A percentile compares a stretch with the other conserved stretches of the same genome.
Evolutionary conservation across 2,113 vertebrate genomes (phyloP).

Genomic region (Lophochroa leadbeateri): DNA sequence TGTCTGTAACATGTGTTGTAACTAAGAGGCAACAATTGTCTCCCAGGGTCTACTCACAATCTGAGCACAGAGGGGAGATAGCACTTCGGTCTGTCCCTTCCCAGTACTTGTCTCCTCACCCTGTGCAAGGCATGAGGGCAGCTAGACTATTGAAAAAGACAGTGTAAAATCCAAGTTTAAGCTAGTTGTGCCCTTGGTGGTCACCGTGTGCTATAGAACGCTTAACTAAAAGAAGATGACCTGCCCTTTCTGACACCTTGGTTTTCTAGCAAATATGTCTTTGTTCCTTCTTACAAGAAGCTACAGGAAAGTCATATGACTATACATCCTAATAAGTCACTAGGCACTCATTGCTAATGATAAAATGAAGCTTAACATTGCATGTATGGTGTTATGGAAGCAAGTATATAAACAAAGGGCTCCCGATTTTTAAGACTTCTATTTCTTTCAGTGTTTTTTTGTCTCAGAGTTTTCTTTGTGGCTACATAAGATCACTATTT

Average conservation of each 20-base stretch:
- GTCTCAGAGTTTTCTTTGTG: neutral
- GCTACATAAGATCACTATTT: neutral
- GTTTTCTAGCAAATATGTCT: neutral
- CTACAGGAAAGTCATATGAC: neutral
- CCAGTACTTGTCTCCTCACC: neutral
- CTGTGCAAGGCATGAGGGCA: accelerated
- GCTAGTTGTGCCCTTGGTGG: neutral
- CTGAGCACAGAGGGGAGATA: neutral
- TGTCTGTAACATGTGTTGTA: neutral
- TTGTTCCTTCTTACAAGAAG: neutral
- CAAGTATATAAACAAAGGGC: neutral
- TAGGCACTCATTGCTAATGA: neutral
- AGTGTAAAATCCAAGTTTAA: neutral
- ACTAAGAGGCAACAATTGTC: neutral
- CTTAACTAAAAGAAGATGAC: neutral
- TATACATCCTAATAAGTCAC: neutral
- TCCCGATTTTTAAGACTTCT: neutral
- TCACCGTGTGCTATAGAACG: neutral
- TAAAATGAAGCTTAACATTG: neutral
- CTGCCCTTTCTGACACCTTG: neutral
- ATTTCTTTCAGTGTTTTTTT: neutral
- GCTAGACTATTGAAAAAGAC: neutral
- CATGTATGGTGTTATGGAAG: neutral
- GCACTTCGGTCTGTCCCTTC: neutral
- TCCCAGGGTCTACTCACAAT: neutral